Evolutionary conservation across 2,113 vertebrate genomes (phyloP), one percentile per base, ranked within the genome.

Genomic region (Geococcyx californianus): DNA sequence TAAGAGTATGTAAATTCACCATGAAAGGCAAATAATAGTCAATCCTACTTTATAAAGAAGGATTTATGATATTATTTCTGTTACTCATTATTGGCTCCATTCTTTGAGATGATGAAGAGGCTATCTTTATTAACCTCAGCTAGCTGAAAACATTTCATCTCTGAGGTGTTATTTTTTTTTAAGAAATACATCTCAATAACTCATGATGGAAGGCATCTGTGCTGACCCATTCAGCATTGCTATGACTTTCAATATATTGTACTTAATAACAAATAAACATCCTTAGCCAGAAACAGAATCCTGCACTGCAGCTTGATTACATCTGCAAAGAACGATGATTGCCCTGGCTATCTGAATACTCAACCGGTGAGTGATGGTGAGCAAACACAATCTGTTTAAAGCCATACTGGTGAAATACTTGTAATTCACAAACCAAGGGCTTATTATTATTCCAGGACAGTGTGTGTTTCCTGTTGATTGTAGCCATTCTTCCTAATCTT

Each of bases 11-110:
- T 47, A 90, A 95, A 96, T 93, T 77, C 80, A 67, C 72, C 38
- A 7, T 89, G 91, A 89, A 91, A 89, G 77, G 44, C 52, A 84
- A 92, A 90, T 81, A 89, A 77, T 25, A 87, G 72, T 86, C 80
- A 84, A 59, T 84, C 45, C 60, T 67, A 55, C 56, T 87, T 94
- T 87, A 84, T 90, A 47, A 93, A 75, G 36, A 72, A 82, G 70
- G 80, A 91, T 94, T 94, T 94, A 93, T 94, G 75, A 10, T 87
- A 91, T 94, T 92, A 93, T 92, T 95, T 96, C 80, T 94, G 67
- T 81, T 92, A 75, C 76, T 93, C 0, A 0, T 85, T 95, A 93
- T 72, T 92, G 93, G 89, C 80, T 96, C 80, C 54, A 76, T 93
- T 94, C 84, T 84, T 94, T 64, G 77, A 54, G 91, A 89, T 87